Base-by-base conservation (phyloP, 2,888 invertebrate genomes). In the Diogma glabrata region DNA sequence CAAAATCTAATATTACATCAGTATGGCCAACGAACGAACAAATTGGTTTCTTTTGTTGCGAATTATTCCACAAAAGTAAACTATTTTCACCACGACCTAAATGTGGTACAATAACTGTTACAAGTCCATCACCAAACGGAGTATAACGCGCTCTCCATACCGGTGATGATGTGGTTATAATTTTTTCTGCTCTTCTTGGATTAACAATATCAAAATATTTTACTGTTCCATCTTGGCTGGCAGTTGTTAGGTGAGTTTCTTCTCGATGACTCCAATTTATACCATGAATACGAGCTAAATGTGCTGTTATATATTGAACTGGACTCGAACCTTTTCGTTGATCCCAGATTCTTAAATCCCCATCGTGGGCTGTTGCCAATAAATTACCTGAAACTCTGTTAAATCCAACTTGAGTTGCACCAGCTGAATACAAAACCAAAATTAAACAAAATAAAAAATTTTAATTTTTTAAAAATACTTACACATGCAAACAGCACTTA, bases 281-380 rank as follows among this genome's bases (percentile, higher is more conserved):
- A 45, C 94, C 92, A 65, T 93, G 88, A 57, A 95, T 93, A 75
- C 92, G 78, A 8, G 82, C 77, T 54, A 92, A 73, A 73, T 96
- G 95, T 4, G 94, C 95, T 20, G 94, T 86, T 59, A 96, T 90
- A 61, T 94, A 95, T 64, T 92, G 89, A 3, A 92, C 78, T 1
- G 95, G 94, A 50, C 85, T 78, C 47, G 82, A 81, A 55, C 84
- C 80, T 72, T 93, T 93, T 55, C 95, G 76, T 58, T 88, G 86
- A 67, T 96, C 96, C 95, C 95, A 96, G 57, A 96, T 81, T 67
- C 94, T 85, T 4, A 96, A 82, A 69, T 95, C 95, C 3, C 93
- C 94, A 65, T 95, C 94, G 67, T 96, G 95, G 4, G 94, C 89
- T 43, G 95, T 94, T 2, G 95, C 95, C 57, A 96, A 74, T 56